A percentile compares a stretch with the other conserved stretches of the same genome.
Conservation (phyloP, 2,888 invertebrate genomes). For the Plebejus anna region DNA sequence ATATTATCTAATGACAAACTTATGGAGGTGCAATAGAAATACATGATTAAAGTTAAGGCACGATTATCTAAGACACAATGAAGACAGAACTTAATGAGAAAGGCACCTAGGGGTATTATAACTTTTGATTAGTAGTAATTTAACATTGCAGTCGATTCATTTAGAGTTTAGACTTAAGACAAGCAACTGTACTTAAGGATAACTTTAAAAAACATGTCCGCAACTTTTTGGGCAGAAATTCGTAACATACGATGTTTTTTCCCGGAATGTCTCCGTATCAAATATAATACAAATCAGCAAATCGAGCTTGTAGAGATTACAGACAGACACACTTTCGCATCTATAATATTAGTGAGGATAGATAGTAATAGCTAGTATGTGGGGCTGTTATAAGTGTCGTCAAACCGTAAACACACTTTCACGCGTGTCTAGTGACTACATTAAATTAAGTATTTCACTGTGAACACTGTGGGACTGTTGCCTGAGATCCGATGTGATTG, state of each 20-base stretch:
- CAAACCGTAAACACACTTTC: background rate
- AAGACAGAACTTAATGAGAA: background rate
- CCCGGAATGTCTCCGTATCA: too few relatives aligned
- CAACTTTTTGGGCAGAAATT: too few relatives aligned
- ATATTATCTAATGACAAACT: background rate
- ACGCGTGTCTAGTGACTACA: background rate
- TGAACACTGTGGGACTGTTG: conserved; percentile 4
- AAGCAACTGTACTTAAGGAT: background rate
- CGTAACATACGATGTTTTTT: too few relatives aligned
- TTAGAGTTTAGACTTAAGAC: background rate
- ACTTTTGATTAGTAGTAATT: background rate
- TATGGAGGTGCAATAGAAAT: background rate
- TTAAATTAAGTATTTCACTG: conserved; percentile 4
- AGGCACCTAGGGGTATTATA: background rate
- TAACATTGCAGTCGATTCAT: background rate
- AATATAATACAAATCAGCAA: too few relatives aligned
- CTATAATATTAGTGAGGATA: too few relatives aligned
- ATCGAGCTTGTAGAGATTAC: too few relatives aligned
- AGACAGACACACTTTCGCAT: too few relatives aligned
- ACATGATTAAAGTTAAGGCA: conserved; percentile 15
- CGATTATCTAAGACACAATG: conserved; percentile 24
- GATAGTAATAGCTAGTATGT: background rate
- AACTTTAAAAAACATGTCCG: background rate
- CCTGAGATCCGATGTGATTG: conserved; percentile 16
- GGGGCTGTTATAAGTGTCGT: background rate